A percentile compares a stretch with the other conserved stretches of the same genome.
These are phyloP conservation scores for Thunnus maccoyii DNA, from an alignment of 2,113 vertebrate species.

Conservation along the genomic window DNA sequence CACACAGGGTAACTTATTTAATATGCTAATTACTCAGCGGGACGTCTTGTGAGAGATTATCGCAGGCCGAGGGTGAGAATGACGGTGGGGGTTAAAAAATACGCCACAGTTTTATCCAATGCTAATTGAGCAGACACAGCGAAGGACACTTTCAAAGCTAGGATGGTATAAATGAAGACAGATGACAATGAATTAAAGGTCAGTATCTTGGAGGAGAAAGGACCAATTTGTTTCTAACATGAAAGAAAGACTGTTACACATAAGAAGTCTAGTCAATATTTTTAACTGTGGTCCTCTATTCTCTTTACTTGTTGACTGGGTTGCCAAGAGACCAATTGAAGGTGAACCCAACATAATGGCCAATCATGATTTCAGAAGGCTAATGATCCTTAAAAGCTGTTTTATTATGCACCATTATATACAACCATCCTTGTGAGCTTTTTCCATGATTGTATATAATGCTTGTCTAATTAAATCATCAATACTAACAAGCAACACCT, in stretches of 20 bases:
- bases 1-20: slow-evolving; percentile 65
- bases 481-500: neutral
- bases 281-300: neutral
- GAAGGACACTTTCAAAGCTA: slow-evolving; percentile 53
- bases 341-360: slow-evolving; percentile 18
- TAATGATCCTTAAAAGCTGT: slow-evolving; percentile 41
- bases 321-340: slow-evolving; percentile 42
- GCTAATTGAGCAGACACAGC: slow-evolving; percentile 48
- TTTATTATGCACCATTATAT: slow-evolving; percentile 21
- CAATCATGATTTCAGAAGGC: slow-evolving; percentile 4
- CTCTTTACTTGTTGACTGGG: neutral
- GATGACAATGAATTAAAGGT: slow-evolving; percentile 52
- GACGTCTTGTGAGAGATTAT: slow-evolving; percentile 64
- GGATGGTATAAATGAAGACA: slow-evolving; percentile 39
- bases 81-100: slow-evolving; percentile 44
- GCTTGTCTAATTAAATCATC: slow-evolving; percentile 26
- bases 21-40: slow-evolving; percentile 76
- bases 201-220: slow-evolving; percentile 35
- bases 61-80: slow-evolving; percentile 27
- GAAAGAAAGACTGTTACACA: neutral
- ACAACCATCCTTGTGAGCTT: slow-evolving; percentile 21
- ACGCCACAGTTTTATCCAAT: slow-evolving; percentile 26
- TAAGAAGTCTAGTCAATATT: neutral
- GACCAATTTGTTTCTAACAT: slow-evolving; percentile 11
- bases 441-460: slow-evolving; percentile 10